phyloP scores from a whole-genome alignment of 2,113 vertebrate genomes.

The Pholis gunnellus region DNA sequence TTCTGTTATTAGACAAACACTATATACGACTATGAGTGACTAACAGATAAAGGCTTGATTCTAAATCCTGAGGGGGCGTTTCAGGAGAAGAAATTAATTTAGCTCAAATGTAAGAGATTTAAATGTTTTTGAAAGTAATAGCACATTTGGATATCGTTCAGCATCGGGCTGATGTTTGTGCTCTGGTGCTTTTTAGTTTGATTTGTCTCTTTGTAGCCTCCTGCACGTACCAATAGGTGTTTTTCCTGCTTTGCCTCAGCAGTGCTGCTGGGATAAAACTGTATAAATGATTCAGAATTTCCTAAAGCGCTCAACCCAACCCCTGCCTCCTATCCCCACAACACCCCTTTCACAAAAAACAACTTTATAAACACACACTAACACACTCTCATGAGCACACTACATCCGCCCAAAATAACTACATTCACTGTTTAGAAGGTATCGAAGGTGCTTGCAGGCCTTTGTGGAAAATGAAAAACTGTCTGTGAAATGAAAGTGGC shows the following conservation, averaged over 20 bases:
- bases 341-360: conserved; percentile 6
- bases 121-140: conserved; percentile 5
- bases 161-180: conserved; percentile 4
- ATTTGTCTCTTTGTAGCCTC: conserved; percentile 30
- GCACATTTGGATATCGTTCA: not conserved
- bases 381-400: conserved; percentile 26
- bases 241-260: conserved; percentile 37
- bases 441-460: conserved; percentile 21
- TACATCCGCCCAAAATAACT: conserved; percentile 33
- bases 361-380: conserved; percentile 37
- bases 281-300: conserved; percentile 66
- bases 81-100: conserved; percentile 24
- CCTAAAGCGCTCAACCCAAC: conserved; percentile 46
- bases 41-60: conserved; percentile 14
- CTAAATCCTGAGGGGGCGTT: not conserved
- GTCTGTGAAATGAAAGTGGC: conserved; percentile 2
- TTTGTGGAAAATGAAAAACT: conserved; percentile 4
- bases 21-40: not conserved
- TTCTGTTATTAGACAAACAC: conserved; percentile 19
- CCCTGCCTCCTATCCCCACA: conserved; percentile 33
- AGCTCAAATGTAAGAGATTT: not conserved
- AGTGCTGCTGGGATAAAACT: conserved; percentile 46
- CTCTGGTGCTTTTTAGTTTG: conserved; percentile 17
- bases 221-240: conserved; percentile 23
- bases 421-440: conserved; percentile 39